Evolutionary conservation across 2,113 vertebrate species (phyloP).

Genomic region (Pimephales promelas): DNA sequence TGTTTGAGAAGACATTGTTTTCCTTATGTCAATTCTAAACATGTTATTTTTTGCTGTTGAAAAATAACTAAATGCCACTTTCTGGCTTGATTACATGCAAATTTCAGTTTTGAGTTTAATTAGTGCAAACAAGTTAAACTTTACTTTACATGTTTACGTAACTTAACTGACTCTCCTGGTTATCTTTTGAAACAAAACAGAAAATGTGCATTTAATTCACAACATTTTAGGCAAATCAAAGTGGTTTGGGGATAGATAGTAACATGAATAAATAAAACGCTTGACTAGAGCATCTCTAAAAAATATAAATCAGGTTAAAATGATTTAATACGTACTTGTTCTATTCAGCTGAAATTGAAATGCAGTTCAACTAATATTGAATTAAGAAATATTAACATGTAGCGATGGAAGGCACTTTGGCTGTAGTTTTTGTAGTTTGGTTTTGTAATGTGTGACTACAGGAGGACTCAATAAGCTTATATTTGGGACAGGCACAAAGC

Average conservation of each 20-base stretch:
- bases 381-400: neutral
- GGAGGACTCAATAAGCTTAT: constrained; percentile 34
- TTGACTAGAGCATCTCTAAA: neutral
- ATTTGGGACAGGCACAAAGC: constrained; percentile 36
- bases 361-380: neutral
- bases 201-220: neutral
- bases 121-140: neutral
- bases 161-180: neutral
- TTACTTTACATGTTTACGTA: neutral
- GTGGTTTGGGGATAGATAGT: neutral
- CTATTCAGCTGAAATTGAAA: neutral
- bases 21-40: neutral
- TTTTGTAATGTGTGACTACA: constrained; percentile 36
- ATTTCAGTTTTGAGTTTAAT: neutral
- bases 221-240: neutral
- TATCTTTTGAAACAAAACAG: neutral
- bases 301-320: neutral
- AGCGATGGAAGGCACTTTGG: neutral
- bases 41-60: neutral
- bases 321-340: neutral
- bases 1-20: neutral
- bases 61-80: neutral
- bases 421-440: constrained; percentile 15
- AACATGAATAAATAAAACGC: neutral
- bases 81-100: neutral